A percentile compares a stretch with the other conserved stretches of the same genome.
Conservation (phyloP, 2,797 vertebrate genomes). For the Tolypeutes matacus region DNA sequence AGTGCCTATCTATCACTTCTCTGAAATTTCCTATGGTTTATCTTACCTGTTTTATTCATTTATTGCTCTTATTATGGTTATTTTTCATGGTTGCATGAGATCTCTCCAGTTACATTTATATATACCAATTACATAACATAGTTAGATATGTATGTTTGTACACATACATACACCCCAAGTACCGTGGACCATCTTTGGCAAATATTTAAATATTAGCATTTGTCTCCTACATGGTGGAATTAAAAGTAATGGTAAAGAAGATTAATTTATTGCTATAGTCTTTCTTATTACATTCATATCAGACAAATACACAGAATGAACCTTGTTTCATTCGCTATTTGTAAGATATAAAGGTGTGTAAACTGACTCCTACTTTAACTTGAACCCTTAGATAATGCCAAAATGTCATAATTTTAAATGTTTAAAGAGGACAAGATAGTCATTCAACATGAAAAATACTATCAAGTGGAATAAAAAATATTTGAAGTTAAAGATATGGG, state of each 20-base stretch:
- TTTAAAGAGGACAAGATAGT: constrained; percentile 43
- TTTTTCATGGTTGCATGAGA: constrained; percentile 17
- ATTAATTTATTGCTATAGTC: background rate
- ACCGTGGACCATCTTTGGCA: background rate
- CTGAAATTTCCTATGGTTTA: constrained; percentile 29
- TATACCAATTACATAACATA: background rate
- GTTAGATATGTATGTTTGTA: background rate
- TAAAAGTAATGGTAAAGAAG: constrained; percentile 14
- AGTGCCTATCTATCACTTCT: background rate
- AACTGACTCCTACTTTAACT: background rate
- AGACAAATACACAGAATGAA: background rate
- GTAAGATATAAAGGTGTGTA: constrained; percentile 41
- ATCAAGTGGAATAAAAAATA: constrained; percentile 31
- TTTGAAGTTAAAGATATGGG: background rate
- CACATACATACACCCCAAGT: background rate
- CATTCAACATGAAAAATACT: constrained; percentile 62
- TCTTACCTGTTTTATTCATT: background rate
- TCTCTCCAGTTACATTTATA: background rate
- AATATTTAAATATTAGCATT: background rate
- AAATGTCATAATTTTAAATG: constrained; percentile 28
- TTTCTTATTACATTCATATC: constrained; percentile 1
- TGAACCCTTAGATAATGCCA: constrained; percentile 41
- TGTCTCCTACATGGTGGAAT: constrained; percentile 2
- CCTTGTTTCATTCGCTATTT: constrained; percentile 8
- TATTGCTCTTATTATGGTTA: background rate